These are phyloP conservation scores for Rhagoletis pomonella DNA, from an alignment of 1,140 invertebrate genomes.

Conservation along the genomic window DNA sequence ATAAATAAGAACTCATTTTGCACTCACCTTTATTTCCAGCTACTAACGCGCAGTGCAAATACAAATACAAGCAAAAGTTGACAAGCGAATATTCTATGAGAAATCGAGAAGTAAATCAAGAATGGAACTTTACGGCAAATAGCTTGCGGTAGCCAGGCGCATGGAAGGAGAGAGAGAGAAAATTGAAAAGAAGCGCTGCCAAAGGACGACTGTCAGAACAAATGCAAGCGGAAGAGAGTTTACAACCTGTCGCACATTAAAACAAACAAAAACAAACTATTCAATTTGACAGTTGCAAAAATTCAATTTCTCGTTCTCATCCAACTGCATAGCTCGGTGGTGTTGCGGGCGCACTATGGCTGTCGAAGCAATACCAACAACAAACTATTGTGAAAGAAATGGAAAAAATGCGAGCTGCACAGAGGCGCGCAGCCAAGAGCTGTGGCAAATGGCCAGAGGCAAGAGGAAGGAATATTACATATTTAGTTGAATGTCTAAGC, in stretches of 20 bases:
- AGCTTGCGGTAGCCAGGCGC: not conserved
- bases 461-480: not conserved
- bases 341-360: not conserved
- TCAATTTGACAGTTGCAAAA: constrained; percentile 45
- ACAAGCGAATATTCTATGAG: not conserved
- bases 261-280: constrained; percentile 44
- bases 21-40: not conserved
- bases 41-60: too few relatives aligned
- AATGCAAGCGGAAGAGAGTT: not conserved
- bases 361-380: not conserved
- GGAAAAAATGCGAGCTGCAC: not conserved
- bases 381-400: not conserved
- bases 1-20: not conserved
- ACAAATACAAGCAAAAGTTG: too few relatives aligned
- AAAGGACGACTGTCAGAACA: not conserved
- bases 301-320: constrained; percentile 23
- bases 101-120: constrained; percentile 35
- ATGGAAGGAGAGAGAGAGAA: not conserved
- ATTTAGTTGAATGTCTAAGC: constrained; percentile 22
- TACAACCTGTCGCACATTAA: not conserved
- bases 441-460: too few relatives aligned
- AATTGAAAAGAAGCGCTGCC: not conserved
- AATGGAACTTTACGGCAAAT: not conserved
- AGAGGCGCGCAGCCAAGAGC: not conserved
- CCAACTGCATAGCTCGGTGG: not conserved